Evolutionary conservation across 1,140 invertebrate species (phyloP), one percentile per base, ranked within the genome.

Genomic region (Drosophila rhopaloa): DNA sequence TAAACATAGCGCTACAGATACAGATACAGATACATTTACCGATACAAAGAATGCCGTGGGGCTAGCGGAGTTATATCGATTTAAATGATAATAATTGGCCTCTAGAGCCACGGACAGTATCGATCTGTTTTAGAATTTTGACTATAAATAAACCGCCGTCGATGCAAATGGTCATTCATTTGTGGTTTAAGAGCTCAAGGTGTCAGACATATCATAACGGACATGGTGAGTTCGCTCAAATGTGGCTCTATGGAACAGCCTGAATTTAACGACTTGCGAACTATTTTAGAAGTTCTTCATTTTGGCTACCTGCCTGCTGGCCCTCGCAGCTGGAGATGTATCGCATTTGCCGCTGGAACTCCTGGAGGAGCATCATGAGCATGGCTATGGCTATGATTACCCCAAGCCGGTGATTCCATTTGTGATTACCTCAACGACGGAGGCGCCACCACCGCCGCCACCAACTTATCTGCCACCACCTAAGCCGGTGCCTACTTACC

Each of bases 61-160:
- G 75, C 56, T 61, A 55, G 66, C 58, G 71, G 60, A 60, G 66
- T 67, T 60, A 63, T 60, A 83, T 83, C 84, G 84, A 89, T 89
- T 89, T 89, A 89, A 89, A 89, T 89, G 88, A 90, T 89, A 89
- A 89, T 89, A 84, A 88, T 88, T 88, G 84, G 84, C 84, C 80
- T 88, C 88, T 78, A 75, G 48, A 74, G 84, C 84, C 84, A 89
- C 70, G 84, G 81, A 88, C 84, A 71, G 63, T 58, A 32, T 48
- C 68, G 73, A 75, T 62, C 65, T 79, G 76, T 83, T 76, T 77
- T 78, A 88, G 85, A 90, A 90, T 89, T 89, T 76, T 89, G 84
- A 62, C 77, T 89, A 89, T 89, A 89, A 89, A 89, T 88, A 89
- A 72, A 81, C 84, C 74, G 81, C 55, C 60, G 62, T 55, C 35